These are phyloP conservation scores for Dallia pectoralis DNA, from an alignment of 2,797 vertebrate genomes.

Conservation along the genomic window DNA sequence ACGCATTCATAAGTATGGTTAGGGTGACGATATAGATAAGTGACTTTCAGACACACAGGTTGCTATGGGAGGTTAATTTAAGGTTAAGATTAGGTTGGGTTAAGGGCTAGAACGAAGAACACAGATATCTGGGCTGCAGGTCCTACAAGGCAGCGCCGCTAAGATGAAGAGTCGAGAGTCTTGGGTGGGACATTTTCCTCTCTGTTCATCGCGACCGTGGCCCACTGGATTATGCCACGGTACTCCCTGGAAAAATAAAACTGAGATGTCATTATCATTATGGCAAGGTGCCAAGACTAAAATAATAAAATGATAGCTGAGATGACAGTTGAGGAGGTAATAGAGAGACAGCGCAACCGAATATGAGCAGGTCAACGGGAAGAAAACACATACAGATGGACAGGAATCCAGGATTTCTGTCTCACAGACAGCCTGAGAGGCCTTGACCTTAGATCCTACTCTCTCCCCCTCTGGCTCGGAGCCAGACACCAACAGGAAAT, in stretches of 20 bases:
- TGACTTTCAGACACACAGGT: no score
- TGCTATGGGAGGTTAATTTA: no score
- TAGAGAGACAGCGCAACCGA: not conserved
- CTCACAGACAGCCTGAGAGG: slow-evolving; percentile 37
- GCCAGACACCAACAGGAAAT: slow-evolving; percentile 76
- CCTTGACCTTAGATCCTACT: slow-evolving; percentile 48
- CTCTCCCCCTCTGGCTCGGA: slow-evolving; percentile 46
- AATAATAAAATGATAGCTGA: not conserved
- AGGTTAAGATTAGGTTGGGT: no score
- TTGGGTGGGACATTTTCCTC: not conserved
- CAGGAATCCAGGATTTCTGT: slow-evolving; percentile 32
- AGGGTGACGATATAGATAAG: no score
- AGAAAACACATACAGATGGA: not conserved
- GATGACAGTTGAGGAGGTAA: not conserved
- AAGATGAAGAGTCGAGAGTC: not conserved
- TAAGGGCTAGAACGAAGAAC: no score
- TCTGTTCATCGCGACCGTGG: not conserved
- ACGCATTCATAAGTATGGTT: no score
- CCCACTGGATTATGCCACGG: not conserved
- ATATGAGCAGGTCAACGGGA: not conserved
- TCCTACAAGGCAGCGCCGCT: not conserved
- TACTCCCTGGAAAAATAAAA: not conserved
- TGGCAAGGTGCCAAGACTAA: not conserved
- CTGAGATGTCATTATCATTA: not conserved
- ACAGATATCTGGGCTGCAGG: no score